phyloP scores from a whole-genome alignment of 2,888 invertebrate genomes.

The Phyllotreta cruciferae region DNA sequence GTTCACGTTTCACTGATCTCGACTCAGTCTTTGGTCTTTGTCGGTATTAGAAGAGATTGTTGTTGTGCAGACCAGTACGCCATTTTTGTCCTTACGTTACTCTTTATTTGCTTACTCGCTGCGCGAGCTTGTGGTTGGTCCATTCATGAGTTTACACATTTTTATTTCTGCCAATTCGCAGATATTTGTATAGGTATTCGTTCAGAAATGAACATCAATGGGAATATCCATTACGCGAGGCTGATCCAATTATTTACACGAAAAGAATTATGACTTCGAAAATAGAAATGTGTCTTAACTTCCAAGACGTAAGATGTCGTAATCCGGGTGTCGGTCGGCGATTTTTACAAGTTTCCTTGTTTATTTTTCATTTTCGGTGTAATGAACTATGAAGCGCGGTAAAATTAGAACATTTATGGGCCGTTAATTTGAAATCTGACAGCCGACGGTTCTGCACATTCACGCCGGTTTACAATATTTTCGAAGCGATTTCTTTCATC shows the following conservation, averaged over 20 bases:
- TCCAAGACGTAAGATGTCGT: constrained; percentile 41
- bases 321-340: constrained; percentile 44
- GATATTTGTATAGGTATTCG: too few relatives aligned
- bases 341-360: constrained; percentile 45
- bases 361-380: constrained; percentile 46
- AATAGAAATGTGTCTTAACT: constrained; percentile 43
- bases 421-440: constrained; percentile 44
- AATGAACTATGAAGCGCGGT: constrained; percentile 42
- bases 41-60: constrained; percentile 37
- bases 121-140: too few relatives aligned
- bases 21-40: constrained; percentile 39
- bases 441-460: constrained; percentile 29
- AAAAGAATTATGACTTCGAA: constrained; percentile 41
- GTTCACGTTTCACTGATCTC: constrained; percentile 40
- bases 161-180: too few relatives aligned
- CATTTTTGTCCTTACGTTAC: too few relatives aligned
- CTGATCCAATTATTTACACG: constrained; percentile 38
- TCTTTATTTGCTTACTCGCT: too few relatives aligned
- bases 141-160: too few relatives aligned
- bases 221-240: constrained; percentile 28
- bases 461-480: constrained; percentile 20
- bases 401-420: constrained; percentile 45
- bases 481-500: constrained; percentile 13
- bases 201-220: constrained; percentile 11
- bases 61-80: background rate